Evolutionary conservation across 2,888 invertebrate species (phyloP).

Genomic region (Nebria salina): DNA sequence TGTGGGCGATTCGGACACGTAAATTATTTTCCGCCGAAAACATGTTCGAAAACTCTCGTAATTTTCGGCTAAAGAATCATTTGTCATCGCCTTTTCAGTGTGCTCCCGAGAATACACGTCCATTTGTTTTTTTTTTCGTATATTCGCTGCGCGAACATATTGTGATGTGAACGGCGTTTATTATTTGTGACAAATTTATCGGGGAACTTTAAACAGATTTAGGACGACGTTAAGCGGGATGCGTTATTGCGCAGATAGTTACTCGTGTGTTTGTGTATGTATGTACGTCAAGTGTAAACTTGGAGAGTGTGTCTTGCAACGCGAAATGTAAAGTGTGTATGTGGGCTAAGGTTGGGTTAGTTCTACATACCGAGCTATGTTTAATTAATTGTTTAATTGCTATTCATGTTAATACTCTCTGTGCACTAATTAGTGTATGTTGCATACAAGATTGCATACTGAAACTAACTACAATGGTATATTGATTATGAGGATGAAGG

Average conservation of each 20-base stretch:
- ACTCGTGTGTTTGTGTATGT: too few species aligned
- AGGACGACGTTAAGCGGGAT: neutral
- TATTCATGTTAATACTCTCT: conserved; percentile 40
- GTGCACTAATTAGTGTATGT: conserved; percentile 37
- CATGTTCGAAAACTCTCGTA: neutral
- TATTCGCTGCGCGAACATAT: neutral
- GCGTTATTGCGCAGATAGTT: neutral
- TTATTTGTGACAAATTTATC: neutral
- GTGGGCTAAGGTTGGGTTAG: conserved; percentile 41
- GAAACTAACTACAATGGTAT: conserved; percentile 31
- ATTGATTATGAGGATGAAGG: neutral
- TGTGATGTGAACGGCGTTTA: neutral
- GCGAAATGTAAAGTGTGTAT: conserved; percentile 35
- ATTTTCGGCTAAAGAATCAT: neutral
- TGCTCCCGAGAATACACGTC: neutral
- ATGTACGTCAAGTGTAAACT: neutral
- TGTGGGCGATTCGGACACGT: neutral
- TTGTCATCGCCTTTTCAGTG: neutral
- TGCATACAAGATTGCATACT: conserved; percentile 29
- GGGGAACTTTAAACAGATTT: neutral
- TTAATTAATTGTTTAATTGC: conserved; percentile 46
- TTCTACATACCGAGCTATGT: conserved; percentile 36
- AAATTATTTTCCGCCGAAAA: neutral
- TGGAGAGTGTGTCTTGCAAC: conserved; percentile 8
- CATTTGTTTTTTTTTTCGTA: neutral